phyloP scores from a whole-genome alignment of 1,140 invertebrate genomes.

The Platyura marginata region DNA sequence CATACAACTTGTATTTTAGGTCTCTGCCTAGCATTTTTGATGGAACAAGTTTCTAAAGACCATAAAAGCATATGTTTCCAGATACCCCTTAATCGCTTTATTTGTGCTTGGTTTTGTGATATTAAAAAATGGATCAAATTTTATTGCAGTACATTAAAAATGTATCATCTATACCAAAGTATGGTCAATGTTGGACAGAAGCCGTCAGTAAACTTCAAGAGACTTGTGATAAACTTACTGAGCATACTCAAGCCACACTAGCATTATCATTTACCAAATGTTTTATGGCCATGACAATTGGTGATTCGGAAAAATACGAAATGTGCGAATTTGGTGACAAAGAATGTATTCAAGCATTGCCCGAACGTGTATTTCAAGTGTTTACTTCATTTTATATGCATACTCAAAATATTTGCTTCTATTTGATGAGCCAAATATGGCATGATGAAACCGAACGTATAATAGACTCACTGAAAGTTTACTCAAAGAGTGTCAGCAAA shows the following conservation, averaged over 20 bases:
- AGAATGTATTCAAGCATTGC: conserved; percentile 35
- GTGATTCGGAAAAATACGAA: conserved; percentile 21
- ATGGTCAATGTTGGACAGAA: conserved; percentile 41
- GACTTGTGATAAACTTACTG: conserved; percentile 36
- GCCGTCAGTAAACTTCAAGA: conserved; percentile 31
- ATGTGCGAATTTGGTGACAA: conserved; percentile 16
- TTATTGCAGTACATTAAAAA: too few relatives aligned
- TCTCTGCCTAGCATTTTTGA: too few relatives aligned
- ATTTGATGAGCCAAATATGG: conserved; percentile 43
- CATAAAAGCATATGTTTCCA: too few relatives aligned
- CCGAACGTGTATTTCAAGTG: conserved; percentile 35
- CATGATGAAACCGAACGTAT: conserved; percentile 38
- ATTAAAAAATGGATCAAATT: too few relatives aligned
- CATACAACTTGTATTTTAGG: too few relatives aligned
- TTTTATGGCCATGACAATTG: conserved; percentile 40
- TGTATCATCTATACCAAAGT: too few relatives aligned
- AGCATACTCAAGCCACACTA: conserved; percentile 36
- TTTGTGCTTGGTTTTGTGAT: too few relatives aligned
- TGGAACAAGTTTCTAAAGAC: too few relatives aligned
- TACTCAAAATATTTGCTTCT: conserved; percentile 48
- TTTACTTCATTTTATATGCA: conserved; percentile 51
- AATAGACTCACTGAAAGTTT: conserved; percentile 24
- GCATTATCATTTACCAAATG: conserved; percentile 45
- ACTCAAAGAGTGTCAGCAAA: conserved; percentile 14
- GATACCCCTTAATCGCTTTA: too few relatives aligned